Conservation (phyloP, 2,113 vertebrate species). For the Neoarius graeffei region DNA sequence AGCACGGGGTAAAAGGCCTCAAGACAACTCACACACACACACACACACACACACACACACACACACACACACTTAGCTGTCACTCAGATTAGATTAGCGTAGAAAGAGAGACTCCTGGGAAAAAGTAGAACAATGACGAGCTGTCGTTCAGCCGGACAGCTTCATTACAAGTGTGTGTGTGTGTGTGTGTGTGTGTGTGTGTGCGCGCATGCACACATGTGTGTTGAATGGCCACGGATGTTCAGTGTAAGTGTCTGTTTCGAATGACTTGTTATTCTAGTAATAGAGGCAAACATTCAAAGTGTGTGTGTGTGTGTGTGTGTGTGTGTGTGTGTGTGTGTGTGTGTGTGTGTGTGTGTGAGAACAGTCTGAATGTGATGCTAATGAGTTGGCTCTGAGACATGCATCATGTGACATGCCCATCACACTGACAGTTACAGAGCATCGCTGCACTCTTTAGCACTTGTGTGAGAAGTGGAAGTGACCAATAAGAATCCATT, state of each 20-base stretch:
- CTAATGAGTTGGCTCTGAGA: constrained; percentile 27
- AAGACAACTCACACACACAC: constrained; percentile 1
- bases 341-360: constrained; percentile 24
- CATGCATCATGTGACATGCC: constrained; percentile 8
- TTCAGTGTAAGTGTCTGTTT: constrained; percentile 10
- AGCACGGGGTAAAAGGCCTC: not conserved
- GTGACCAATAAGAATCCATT: not conserved
- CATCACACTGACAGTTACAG: constrained; percentile 6
- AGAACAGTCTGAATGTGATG: constrained; percentile 22
- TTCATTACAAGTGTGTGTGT: constrained; percentile 44
- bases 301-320: constrained; percentile 14
- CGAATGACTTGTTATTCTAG: constrained; percentile 13
- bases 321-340: constrained; percentile 24
- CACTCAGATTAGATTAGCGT: constrained; percentile 25
- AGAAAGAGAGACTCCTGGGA: constrained; percentile 49
- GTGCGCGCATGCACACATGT: not conserved
- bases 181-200: constrained; percentile 7
- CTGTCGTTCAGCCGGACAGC: constrained; percentile 52
- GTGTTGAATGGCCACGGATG: constrained; percentile 15
- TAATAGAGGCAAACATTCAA: constrained; percentile 7
- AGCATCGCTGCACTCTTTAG: not conserved
- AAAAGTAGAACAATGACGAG: constrained; percentile 50
- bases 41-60: constrained; percentile 30
- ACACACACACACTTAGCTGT: constrained; percentile 23
- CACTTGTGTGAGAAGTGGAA: not conserved